Evolutionary conservation across 2,888 invertebrate species (phyloP).

Genomic region (Argyresthia goedartella): DNA sequence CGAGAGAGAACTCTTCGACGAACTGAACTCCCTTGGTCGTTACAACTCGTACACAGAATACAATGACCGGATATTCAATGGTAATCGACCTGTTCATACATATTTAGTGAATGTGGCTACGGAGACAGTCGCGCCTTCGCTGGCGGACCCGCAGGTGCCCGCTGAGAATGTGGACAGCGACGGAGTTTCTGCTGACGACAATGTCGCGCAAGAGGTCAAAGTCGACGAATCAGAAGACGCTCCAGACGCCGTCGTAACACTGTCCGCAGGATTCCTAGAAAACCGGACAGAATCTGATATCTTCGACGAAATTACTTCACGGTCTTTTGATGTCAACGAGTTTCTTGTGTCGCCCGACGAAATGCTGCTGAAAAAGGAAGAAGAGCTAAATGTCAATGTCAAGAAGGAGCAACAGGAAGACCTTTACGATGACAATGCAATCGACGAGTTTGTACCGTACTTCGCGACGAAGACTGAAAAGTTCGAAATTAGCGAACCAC

Average conservation of each 20-base stretch:
- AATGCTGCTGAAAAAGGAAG: conserved; percentile 55
- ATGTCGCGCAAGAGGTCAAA: conserved; percentile 59
- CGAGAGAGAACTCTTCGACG: conserved; percentile 80
- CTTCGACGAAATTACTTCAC: conserved; percentile 47
- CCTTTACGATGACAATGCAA: conserved; percentile 55
- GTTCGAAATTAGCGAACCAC: conserved; percentile 38
- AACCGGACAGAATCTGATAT: conserved; percentile 49
- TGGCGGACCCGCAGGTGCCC: conserved; percentile 33
- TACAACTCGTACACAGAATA: conserved; percentile 38
- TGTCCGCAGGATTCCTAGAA: conserved; percentile 45
- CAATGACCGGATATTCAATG: conserved; percentile 55
- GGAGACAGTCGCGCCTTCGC: conserved; percentile 49
- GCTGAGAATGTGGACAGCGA: conserved; percentile 35
- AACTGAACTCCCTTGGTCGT: conserved; percentile 77
- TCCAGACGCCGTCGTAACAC: conserved; percentile 44
- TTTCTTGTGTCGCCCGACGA: conserved; percentile 42
- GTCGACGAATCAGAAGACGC: conserved; percentile 39
- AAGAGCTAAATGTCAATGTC: conserved; percentile 31
- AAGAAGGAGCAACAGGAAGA: conserved; percentile 49
- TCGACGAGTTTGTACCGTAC: conserved; percentile 54
- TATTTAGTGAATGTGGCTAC: conserved; percentile 63
- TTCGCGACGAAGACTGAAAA: conserved; percentile 45
- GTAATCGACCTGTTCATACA: conserved; percentile 52
- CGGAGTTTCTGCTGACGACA: conserved; percentile 55
- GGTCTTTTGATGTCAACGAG: conserved; percentile 61